phyloP scores from a whole-genome alignment of 2,888 invertebrate genomes.

The Polia nebulosa region DNA sequence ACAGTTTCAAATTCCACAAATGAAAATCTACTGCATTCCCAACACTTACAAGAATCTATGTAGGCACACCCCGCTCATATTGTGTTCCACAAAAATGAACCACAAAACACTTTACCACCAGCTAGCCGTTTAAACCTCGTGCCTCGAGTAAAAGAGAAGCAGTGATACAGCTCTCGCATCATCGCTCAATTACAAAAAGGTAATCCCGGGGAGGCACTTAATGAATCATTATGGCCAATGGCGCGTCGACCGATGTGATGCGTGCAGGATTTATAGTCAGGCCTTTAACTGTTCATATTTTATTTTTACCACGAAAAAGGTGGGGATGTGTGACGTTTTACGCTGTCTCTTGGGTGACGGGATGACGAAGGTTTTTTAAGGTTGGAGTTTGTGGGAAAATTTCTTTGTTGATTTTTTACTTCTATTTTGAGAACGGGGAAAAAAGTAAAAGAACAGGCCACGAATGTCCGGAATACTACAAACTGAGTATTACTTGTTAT shows the following conservation, averaged over 20 bases:
- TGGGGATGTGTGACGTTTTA: constrained; percentile 59
- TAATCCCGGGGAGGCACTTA: constrained; percentile 90
- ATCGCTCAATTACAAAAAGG: constrained; percentile 91
- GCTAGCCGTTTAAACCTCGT: constrained; percentile 65
- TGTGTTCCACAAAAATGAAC: constrained; percentile 34
- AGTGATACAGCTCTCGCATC: constrained; percentile 88
- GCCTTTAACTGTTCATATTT: constrained; percentile 69
- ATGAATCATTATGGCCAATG: constrained; percentile 89
- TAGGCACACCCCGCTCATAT: constrained; percentile 26
- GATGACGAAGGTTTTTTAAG: constrained; percentile 59
- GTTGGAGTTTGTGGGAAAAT: neutral
- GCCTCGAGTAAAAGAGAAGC: constrained; percentile 82
- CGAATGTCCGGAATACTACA: no score
- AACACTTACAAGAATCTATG: constrained; percentile 11
- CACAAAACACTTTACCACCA: constrained; percentile 50
- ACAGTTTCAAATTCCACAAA: constrained; percentile 1
- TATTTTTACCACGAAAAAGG: constrained; percentile 61
- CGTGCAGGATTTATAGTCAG: constrained; percentile 82
- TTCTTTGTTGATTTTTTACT: neutral
- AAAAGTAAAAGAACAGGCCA: neutral
- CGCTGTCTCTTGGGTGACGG: constrained; percentile 56
- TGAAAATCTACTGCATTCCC: neutral
- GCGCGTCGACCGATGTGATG: constrained; percentile 81
- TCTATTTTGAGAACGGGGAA: neutral
- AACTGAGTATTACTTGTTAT: no score